phyloP scores from a whole-genome alignment of 2,797 vertebrate genomes.

The Odontamblyopus rebecca region DNA sequence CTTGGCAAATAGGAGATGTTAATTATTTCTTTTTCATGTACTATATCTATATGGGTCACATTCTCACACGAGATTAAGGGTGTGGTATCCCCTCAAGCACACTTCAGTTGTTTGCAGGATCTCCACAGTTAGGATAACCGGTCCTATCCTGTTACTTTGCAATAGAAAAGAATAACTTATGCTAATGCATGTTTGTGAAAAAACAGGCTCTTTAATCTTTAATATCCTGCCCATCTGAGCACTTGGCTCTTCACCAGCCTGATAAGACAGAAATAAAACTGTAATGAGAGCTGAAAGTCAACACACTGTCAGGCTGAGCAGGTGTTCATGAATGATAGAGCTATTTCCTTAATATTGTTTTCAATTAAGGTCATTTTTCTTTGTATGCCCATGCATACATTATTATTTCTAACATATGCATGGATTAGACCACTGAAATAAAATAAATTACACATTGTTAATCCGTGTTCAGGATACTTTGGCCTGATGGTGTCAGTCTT shows the following conservation, averaged over 20 bases:
- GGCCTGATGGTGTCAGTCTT: not conserved
- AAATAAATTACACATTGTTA: not conserved
- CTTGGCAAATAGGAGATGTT: not conserved
- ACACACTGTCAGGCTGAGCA: not conserved
- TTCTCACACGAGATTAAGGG: slow-evolving; percentile 5
- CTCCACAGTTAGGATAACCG: slow-evolving; percentile 15
- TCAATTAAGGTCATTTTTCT: too few species aligned
- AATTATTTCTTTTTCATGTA: not conserved
- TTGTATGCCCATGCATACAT: not conserved
- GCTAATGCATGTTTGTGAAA: slow-evolving; percentile 16
- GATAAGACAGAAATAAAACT: not conserved
- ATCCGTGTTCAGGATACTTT: not conserved
- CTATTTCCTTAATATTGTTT: not conserved
- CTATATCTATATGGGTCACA: not conserved
- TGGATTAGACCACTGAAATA: not conserved
- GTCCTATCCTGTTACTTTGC: slow-evolving; percentile 32
- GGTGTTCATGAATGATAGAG: not conserved
- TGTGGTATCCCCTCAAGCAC: slow-evolving; percentile 39
- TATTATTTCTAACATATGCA: not conserved
- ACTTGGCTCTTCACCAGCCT: not conserved
- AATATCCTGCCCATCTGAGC: slow-evolving; percentile 1
- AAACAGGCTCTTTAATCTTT: slow-evolving; percentile 11
- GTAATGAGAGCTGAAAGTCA: slow-evolving; percentile 17
- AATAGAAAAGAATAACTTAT: slow-evolving; percentile 14
- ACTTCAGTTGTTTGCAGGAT: not conserved